phyloP scores from a whole-genome alignment of 1,140 invertebrate species.

The Prorops nasuta region DNA sequence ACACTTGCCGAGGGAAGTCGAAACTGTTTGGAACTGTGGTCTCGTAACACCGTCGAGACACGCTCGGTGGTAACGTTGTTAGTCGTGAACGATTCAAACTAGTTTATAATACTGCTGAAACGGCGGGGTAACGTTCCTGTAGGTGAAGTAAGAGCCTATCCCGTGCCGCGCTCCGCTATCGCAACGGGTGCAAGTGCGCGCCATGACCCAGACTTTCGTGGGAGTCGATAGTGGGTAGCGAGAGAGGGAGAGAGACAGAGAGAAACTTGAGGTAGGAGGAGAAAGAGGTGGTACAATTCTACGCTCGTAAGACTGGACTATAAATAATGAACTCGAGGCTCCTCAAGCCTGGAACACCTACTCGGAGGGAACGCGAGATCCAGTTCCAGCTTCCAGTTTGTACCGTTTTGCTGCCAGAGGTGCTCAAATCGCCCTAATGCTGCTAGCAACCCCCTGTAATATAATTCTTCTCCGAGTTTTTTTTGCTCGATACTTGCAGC shows the following conservation, averaged over 20 bases:
- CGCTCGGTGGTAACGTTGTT: conserved; percentile 30
- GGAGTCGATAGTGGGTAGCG: neutral
- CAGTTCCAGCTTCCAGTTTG: conserved; percentile 28
- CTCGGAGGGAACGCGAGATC: neutral
- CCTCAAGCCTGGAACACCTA: conserved; percentile 16
- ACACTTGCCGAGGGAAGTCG: conserved; percentile 12
- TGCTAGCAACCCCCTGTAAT: too few species aligned
- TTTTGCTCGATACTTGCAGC: too few species aligned
- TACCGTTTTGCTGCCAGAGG: conserved; percentile 21
- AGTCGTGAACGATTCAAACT: conserved; percentile 37
- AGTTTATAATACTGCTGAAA: conserved; percentile 31
- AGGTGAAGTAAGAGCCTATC: too few species aligned
- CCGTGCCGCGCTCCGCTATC: too few species aligned
- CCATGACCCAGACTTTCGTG: neutral
- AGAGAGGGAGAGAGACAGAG: neutral
- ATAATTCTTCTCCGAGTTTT: too few species aligned
- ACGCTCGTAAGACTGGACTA: conserved; percentile 29
- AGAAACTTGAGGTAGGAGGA: conserved; percentile 1
- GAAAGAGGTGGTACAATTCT: conserved; percentile 22
- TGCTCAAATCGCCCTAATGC: conserved; percentile 6
- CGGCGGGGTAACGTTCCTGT: neutral
- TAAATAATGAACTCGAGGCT: conserved; percentile 43
- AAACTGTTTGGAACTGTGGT: conserved; percentile 27
- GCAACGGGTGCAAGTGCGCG: neutral
- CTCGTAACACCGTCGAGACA: conserved; percentile 26